Evolutionary conservation across 2,113 vertebrate species (phyloP).

Genomic region (Erpornis zantholeuca): DNA sequence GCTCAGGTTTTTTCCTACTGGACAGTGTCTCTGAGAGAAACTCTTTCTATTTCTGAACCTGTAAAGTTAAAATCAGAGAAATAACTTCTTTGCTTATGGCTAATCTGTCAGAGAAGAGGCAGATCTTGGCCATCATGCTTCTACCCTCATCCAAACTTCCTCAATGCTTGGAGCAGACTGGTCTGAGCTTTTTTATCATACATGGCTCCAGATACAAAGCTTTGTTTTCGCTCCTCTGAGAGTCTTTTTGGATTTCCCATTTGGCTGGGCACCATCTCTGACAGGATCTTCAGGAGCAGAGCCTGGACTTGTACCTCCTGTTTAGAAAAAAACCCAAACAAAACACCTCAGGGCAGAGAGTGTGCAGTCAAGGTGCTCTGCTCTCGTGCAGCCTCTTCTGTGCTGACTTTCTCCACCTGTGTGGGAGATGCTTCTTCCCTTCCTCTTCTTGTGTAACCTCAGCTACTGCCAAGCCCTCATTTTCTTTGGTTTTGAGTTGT

Average conservation of each 20-base stretch:
- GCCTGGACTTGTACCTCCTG: slow-evolving; percentile 3
- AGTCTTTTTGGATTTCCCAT: neutral
- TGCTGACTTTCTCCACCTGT: neutral
- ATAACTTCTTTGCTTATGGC: neutral
- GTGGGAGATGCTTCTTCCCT: neutral
- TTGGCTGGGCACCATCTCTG: neutral
- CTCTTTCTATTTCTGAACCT: neutral
- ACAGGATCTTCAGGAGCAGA: neutral
- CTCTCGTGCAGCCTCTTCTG: neutral
- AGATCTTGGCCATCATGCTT: neutral
- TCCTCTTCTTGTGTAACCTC: neutral
- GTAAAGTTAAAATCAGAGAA: neutral
- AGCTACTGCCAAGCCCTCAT: neutral
- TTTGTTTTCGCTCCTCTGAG: neutral
- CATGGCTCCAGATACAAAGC: neutral
- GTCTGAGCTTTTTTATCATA: neutral
- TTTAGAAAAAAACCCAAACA: neutral
- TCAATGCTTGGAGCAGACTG: neutral
- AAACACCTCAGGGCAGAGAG: neutral
- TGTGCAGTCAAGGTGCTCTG: neutral
- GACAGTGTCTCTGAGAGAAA: neutral
- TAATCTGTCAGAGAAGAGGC: neutral
- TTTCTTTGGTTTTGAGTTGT: neutral
- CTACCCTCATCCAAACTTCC: neutral
- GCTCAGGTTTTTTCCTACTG: neutral